phyloP scores from a whole-genome alignment of 2,888 invertebrate genomes.

The Lithophane leautieri region DNA sequence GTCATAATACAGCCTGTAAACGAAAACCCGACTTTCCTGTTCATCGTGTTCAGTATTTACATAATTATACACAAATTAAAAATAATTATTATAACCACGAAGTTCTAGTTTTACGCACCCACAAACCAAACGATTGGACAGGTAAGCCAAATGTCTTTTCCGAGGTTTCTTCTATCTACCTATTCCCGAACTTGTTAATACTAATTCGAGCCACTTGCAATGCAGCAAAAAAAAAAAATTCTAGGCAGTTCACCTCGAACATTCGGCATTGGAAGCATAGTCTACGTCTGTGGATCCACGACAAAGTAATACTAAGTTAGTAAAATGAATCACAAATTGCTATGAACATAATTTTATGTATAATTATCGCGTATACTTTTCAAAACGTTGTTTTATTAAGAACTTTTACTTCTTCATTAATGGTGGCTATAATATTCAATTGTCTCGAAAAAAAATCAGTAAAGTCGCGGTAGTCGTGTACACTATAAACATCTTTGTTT shows the following conservation, averaged over 20 bases:
- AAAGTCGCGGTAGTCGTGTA: conserved; percentile 30
- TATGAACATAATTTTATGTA: not conserved
- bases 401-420: not conserved
- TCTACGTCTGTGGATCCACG: not conserved
- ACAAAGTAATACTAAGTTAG: conserved; percentile 1
- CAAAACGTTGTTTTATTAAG: not conserved
- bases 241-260: not conserved
- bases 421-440: not conserved
- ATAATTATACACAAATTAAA: conserved; percentile 37
- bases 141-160: not conserved
- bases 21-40: conserved; percentile 47
- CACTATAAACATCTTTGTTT: conserved; percentile 32
- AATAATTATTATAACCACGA: not conserved
- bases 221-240: not conserved
- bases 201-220: not conserved
- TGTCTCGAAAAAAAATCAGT: conserved; percentile 14
- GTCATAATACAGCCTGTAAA: conserved; percentile 46
- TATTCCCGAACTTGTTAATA: not conserved
- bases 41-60: conserved; percentile 32
- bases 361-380: not conserved
- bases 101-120: conserved; percentile 8
- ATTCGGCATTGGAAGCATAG: conserved; percentile 10
- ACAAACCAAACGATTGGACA: not conserved
- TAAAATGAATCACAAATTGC: not conserved
- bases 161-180: not conserved